Conservation (phyloP, 2,888 invertebrate genomes). For the Drosophila longiperda region DNA sequence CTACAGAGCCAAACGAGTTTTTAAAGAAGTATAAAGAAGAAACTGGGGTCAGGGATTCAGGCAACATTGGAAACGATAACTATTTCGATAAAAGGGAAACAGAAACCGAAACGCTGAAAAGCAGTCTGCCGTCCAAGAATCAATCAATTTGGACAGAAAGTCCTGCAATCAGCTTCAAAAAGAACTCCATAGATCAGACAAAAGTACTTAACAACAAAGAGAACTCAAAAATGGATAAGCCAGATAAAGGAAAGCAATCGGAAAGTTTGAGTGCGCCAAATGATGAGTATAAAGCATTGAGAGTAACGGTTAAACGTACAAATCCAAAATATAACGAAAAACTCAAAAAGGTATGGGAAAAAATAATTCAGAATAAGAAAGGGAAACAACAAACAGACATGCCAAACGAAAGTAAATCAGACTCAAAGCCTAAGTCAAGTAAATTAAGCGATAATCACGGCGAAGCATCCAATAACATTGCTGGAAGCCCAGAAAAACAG, state of each 20-base stretch:
- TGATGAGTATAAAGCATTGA: constrained; percentile 31
- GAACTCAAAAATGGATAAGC: background rate
- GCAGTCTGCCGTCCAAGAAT: constrained; percentile 21
- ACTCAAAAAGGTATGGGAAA: background rate
- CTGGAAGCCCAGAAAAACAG: background rate
- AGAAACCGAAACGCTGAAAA: constrained; percentile 13
- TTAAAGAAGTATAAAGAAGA: background rate
- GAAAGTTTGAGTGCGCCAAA: background rate
- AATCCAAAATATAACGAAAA: background rate
- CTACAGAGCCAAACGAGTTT: background rate
- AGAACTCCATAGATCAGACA: background rate
- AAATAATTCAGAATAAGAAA: background rate
- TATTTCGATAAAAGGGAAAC: constrained; percentile 37
- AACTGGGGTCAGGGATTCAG: background rate
- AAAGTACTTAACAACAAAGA: background rate
- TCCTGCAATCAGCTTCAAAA: background rate
- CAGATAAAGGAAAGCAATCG: background rate
- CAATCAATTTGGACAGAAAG: background rate
- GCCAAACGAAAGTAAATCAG: background rate
- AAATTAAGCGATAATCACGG: background rate
- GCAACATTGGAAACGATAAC: constrained; percentile 11
- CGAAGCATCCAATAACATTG: background rate
- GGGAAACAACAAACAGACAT: background rate
- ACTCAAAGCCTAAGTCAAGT: background rate
- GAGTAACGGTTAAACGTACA: constrained; percentile 19